phyloP scores from a whole-genome alignment of 2,113 vertebrate species.

The Rafetus swinhoei region DNA sequence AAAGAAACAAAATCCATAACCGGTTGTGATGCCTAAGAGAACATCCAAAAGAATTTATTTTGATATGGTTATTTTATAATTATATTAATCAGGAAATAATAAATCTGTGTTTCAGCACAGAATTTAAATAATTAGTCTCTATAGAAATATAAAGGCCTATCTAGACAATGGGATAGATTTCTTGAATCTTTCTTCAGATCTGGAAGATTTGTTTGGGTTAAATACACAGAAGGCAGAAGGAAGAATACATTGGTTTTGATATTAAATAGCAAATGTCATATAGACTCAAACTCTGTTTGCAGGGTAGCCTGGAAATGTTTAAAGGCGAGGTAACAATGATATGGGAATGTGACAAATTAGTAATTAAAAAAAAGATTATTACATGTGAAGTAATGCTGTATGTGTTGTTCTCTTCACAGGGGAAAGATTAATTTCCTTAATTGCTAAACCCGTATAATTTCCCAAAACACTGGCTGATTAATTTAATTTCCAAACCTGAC shows the following conservation, averaged over 20 bases:
- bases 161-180: too few relatives aligned
- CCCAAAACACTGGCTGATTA: neutral
- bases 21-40: neutral
- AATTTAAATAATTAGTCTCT: too few relatives aligned
- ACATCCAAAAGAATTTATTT: too few relatives aligned
- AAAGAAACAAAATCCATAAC: constrained; percentile 6
- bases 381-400: neutral
- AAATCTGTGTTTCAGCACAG: too few relatives aligned
- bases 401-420: neutral
- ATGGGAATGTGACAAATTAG: neutral
- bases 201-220: too few relatives aligned
- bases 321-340: too few relatives aligned
- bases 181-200: too few relatives aligned
- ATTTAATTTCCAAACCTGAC: neutral
- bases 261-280: neutral
- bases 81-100: too few relatives aligned
- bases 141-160: too few relatives aligned
- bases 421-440: neutral
- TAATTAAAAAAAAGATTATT: neutral
- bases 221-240: neutral
- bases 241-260: neutral
- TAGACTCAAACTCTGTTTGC: neutral
- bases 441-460: neutral
- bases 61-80: too few relatives aligned
- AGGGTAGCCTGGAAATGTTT: neutral